Base-by-base conservation (phyloP, 2,797 vertebrate genomes). In the Hyperoplus immaculatus region DNA sequence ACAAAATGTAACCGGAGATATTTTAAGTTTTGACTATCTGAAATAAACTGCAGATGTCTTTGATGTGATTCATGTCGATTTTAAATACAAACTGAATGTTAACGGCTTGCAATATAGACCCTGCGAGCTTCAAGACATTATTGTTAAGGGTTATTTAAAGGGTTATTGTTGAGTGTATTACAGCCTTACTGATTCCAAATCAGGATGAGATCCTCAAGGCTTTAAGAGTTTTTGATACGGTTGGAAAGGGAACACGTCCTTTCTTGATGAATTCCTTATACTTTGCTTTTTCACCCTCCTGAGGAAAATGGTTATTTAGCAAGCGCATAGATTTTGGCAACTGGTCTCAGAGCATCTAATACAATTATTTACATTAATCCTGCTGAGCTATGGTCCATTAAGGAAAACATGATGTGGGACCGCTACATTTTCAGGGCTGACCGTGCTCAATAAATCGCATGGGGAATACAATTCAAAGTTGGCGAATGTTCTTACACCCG, bases 221-320 rank as follows among this genome's bases (percentile, higher is more conserved):
- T 61, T 65, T 58, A 50, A 70, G 63, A 29, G 58, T 65, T 78
- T 61, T 61, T 72, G 85, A 66, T 72, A 70, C 49, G 62, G 54
- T 43, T 57, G 8, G 43, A 68, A 29, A 11, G 51, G 69, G 38
- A 42, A 62, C 29, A 56, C 4, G 81, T 85, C 83, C 77, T 80
- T 77, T 69, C 61, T 77, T 87, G 87, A 93, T 88, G 57, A 87
- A 85, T 88, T 87, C 63, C 50, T 77, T 87, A 79, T 81, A 74
- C 83, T 85, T 87, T 83, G 72, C 78, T 83, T 78, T 78, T 74
- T 80, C 8, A 69, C 72, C 79, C 78, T 82, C 68, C 84, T 75
- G 69, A 70, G 53, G 72, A 85, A 92, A 93, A 87, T 74, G 61
- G 82, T 72, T 71, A 56, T 82, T 85, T 85, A 90, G 89, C 90